Evolutionary conservation across 1,140 invertebrate species (phyloP).

Genomic region (Andricus grossulariae): DNA sequence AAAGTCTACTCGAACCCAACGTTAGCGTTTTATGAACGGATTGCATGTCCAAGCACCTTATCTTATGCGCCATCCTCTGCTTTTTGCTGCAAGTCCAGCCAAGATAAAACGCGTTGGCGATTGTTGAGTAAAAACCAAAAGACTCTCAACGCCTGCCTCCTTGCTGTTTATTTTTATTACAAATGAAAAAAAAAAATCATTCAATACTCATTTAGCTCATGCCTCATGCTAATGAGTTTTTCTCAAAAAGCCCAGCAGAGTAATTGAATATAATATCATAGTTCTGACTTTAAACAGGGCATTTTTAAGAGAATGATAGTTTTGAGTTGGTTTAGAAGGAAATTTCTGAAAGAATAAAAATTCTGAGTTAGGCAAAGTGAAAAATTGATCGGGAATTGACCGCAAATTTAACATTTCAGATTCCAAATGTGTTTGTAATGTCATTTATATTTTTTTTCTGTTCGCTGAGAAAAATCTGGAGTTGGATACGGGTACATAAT

Average conservation of each 20-base stretch:
- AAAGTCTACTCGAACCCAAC: slow-evolving; percentile 54
- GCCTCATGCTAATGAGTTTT: too few species aligned
- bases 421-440: not conserved
- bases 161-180: not conserved
- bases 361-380: too few species aligned
- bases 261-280: too few species aligned
- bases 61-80: slow-evolving; percentile 63
- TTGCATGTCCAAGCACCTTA: slow-evolving; percentile 70
- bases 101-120: slow-evolving; percentile 54
- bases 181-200: not conserved
- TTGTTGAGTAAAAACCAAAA: not conserved
- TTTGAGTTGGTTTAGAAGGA: too few species aligned
- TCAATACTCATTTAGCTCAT: not conserved
- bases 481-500: slow-evolving; percentile 11
- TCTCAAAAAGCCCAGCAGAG: too few species aligned
- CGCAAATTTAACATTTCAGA: too few species aligned
- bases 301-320: too few species aligned
- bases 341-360: too few species aligned
- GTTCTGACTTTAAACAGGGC: too few species aligned
- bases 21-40: slow-evolving; percentile 64
- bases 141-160: slow-evolving; percentile 4
- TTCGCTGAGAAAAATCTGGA: slow-evolving; percentile 3
- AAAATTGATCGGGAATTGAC: too few species aligned
- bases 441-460: not conserved
- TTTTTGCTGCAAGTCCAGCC: slow-evolving; percentile 54